Conservation (phyloP, 1,140 invertebrate species). For the Aphelinus atriplicis region DNA sequence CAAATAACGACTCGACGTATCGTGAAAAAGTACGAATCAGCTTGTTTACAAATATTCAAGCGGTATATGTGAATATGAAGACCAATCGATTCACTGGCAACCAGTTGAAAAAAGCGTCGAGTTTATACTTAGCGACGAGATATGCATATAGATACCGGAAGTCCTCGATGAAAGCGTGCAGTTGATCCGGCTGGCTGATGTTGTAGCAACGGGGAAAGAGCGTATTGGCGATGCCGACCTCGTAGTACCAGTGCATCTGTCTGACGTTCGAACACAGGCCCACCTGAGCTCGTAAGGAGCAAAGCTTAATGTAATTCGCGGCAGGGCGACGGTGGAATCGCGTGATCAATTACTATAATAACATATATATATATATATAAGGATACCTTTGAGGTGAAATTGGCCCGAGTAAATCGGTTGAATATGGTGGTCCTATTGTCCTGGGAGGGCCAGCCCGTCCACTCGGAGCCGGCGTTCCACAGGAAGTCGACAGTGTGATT, state of each 20-base stretch:
- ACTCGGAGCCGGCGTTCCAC: constrained; percentile 87
- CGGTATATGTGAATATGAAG: too few species aligned
- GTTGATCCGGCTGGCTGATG: constrained; percentile 85
- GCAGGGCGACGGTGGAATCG: background rate
- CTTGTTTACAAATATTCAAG: too few species aligned
- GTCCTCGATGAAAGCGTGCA: constrained; percentile 89
- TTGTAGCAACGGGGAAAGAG: constrained; percentile 91
- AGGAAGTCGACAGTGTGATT: constrained; percentile 83
- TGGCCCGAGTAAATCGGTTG: constrained; percentile 82
- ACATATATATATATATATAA: too few species aligned
- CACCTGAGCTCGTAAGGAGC: constrained; percentile 56
- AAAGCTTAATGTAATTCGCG: too few species aligned
- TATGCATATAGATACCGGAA: constrained; percentile 65
- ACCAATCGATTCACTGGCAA: too few species aligned
- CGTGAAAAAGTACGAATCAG: too few species aligned
- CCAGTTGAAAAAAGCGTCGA: background rate
- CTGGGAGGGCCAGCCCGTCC: constrained; percentile 75
- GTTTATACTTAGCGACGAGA: background rate
- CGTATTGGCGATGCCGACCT: constrained; percentile 80
- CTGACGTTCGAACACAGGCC: constrained; percentile 83
- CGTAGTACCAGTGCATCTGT: constrained; percentile 90
- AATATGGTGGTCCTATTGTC: constrained; percentile 74
- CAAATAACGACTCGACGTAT: too few species aligned
- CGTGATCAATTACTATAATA: constrained; percentile 15
- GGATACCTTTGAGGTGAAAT: constrained; percentile 88